Evolutionary conservation across 1,140 invertebrate species (phyloP).

Genomic region (Oncopeltus fasciatus): DNA sequence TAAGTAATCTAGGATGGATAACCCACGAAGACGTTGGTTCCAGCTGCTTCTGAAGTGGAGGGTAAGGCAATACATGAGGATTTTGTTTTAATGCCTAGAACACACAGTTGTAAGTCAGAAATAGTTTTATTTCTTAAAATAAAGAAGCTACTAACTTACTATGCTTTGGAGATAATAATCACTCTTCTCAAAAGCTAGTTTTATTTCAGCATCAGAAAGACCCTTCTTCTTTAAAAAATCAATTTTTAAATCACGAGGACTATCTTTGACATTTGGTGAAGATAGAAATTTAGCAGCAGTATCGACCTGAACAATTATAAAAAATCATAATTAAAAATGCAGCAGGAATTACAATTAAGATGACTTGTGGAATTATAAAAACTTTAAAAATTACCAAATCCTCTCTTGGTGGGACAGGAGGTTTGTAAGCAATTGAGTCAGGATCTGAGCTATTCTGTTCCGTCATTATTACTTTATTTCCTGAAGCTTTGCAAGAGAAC

Average conservation of each 20-base stretch:
- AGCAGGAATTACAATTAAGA: too few species aligned
- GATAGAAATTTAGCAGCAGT: slow-evolving; percentile 15
- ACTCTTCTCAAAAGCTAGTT: slow-evolving; percentile 15
- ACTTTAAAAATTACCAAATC: slow-evolving; percentile 3
- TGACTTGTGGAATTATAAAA: neutral
- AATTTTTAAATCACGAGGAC: slow-evolving; percentile 9
- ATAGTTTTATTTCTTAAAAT: too few species aligned
- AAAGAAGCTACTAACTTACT: slow-evolving; percentile 2
- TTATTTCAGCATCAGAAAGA: slow-evolving; percentile 15
- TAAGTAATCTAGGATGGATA: neutral
- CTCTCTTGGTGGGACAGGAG: slow-evolving; percentile 10
- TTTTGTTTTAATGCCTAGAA: too few species aligned
- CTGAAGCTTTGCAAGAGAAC: neutral
- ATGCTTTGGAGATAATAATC: neutral
- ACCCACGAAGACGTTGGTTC: neutral
- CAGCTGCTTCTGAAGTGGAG: neutral
- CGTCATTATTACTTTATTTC: neutral
- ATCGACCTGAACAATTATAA: neutral
- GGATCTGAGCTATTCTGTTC: neutral
- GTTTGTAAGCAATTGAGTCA: slow-evolving; percentile 8
- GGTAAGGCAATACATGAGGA: neutral
- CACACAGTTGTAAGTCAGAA: too few species aligned
- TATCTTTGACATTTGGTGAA: slow-evolving; percentile 9
- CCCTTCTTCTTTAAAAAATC: slow-evolving; percentile 20
- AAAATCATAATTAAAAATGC: neutral